Evolutionary conservation across 2,888 invertebrate species (phyloP).

Genomic region (Acholoe squamosa): DNA sequence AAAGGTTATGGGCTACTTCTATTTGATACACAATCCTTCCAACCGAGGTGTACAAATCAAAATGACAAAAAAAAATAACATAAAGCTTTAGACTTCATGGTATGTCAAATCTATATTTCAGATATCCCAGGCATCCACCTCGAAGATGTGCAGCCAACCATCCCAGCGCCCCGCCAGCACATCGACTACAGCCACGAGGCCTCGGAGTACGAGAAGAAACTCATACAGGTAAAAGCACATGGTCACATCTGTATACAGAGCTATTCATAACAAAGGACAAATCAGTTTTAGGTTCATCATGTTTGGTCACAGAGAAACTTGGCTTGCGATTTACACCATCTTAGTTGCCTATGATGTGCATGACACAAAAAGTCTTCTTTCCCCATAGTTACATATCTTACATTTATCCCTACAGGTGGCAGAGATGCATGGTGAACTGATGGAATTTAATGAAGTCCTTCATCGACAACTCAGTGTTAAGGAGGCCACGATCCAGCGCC

Average conservation of each 20-base stretch:
- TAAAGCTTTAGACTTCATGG: too few species aligned
- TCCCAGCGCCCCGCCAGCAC: conserved; percentile 78
- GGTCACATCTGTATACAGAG: not conserved
- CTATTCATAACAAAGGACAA: too few species aligned
- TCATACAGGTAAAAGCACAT: conserved; percentile 90
- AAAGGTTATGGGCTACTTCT: too few species aligned
- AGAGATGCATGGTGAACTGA: conserved; percentile 96
- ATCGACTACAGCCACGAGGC: conserved; percentile 87
- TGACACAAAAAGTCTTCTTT: too few species aligned
- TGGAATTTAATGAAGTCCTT: conserved; percentile 94
- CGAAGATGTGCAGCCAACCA: conserved; percentile 79
- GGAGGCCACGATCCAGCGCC: conserved; percentile 86
- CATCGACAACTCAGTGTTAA: conserved; percentile 88
- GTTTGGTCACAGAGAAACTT: too few species aligned
- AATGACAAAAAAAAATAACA: too few species aligned
- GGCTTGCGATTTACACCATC: too few species aligned
- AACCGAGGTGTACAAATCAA: too few species aligned
- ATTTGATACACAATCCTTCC: too few species aligned
- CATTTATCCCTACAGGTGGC: conserved; percentile 93
- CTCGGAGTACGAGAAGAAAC: conserved; percentile 91
- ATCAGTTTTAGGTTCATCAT: too few species aligned
- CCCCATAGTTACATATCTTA: too few species aligned
- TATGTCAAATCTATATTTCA: not conserved
- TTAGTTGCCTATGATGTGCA: too few species aligned
- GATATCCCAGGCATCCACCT: conserved; percentile 77